phyloP scores from a whole-genome alignment of 1,140 invertebrate genomes.

The Globodera ellingtonae region DNA sequence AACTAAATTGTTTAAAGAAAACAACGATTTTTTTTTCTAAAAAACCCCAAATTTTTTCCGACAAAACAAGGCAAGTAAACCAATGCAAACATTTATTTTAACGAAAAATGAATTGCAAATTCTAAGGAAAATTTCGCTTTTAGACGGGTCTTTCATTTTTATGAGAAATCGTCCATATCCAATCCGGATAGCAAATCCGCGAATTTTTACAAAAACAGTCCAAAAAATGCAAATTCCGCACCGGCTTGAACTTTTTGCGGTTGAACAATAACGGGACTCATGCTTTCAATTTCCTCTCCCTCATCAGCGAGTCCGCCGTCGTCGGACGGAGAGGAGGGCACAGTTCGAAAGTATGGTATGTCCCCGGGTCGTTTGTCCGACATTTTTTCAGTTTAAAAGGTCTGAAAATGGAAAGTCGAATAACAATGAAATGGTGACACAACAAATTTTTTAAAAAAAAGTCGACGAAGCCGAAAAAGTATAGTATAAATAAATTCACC shows the following conservation, averaged over 20 bases:
- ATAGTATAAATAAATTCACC: too few species aligned
- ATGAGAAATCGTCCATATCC: too few species aligned
- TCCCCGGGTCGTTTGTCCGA: background rate
- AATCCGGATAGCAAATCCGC: too few species aligned
- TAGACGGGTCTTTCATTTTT: background rate
- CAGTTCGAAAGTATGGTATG: background rate
- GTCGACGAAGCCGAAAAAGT: too few species aligned
- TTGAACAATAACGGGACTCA: background rate
- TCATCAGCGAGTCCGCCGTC: too few species aligned
- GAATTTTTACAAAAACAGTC: too few species aligned
- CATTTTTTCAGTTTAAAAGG: background rate
- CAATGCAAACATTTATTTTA: too few species aligned
- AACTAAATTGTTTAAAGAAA: background rate
- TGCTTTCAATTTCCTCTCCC: background rate
- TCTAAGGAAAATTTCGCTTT: background rate
- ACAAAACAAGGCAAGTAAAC: too few species aligned
- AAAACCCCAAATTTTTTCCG: background rate
- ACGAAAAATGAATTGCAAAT: too few species aligned
- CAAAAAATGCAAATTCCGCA: background rate
- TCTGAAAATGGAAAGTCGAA: too few species aligned
- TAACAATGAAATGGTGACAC: too few species aligned
- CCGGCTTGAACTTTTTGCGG: background rate
- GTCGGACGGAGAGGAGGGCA: background rate
- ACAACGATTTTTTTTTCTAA: background rate
- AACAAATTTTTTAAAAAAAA: too few species aligned